Evolutionary conservation across 1,140 invertebrate genomes (phyloP).

Genomic region (Tetragnatha versicolor): DNA sequence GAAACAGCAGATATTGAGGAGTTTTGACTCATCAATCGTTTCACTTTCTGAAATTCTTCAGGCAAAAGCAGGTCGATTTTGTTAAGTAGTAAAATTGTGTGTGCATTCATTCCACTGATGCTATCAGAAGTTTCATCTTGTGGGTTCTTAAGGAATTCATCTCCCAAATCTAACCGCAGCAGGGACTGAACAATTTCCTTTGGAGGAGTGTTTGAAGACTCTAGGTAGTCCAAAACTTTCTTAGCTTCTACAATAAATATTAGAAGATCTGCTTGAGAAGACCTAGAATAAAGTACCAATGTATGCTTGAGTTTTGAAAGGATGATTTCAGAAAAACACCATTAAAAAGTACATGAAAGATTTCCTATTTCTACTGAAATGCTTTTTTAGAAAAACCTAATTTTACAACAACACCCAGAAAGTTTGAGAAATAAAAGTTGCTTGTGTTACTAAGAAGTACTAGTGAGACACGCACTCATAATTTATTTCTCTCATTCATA

Average conservation of each 20-base stretch:
- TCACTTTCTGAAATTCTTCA: neutral
- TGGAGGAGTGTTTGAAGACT: neutral
- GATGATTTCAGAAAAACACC: no score
- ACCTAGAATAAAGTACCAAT: conserved; percentile 16
- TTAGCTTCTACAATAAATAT: conserved; percentile 31
- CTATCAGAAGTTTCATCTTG: neutral
- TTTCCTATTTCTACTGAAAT: no score
- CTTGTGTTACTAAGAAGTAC: no score
- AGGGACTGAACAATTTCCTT: neutral
- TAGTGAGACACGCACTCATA: no score
- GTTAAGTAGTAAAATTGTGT: conserved; percentile 29
- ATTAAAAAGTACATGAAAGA: no score
- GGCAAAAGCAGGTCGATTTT: conserved; percentile 28
- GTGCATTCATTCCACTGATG: neutral
- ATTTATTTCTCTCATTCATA: no score
- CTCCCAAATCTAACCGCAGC: neutral
- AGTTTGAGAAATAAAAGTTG: no score
- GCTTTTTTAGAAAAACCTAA: no score
- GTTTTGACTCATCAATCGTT: neutral
- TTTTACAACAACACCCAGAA: no score
- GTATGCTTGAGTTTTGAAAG: no score
- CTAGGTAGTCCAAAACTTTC: neutral
- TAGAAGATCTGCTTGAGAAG: conserved; percentile 27
- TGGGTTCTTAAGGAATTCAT: neutral
- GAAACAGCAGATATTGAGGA: conserved; percentile 23